These are phyloP conservation scores for Dicentrarchus labrax DNA, from an alignment of 2,113 vertebrate genomes.

Conservation along the genomic window DNA sequence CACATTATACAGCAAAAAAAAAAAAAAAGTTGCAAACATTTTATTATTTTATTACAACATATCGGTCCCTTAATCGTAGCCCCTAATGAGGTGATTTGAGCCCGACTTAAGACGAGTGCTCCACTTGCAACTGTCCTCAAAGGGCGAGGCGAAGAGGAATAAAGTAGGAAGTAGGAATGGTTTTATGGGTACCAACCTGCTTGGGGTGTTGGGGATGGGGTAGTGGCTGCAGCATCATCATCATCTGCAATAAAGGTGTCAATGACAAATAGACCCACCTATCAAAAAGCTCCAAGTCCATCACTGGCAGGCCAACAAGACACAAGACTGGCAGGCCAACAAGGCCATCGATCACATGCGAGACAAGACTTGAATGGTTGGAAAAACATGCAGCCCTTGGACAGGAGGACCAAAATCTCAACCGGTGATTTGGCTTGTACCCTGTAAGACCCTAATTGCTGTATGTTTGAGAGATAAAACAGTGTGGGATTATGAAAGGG, in stretches of 20 bases:
- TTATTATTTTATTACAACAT: too few species aligned
- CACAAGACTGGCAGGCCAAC: constrained; percentile 47
- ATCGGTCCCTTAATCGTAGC: neutral
- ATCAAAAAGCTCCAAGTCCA: constrained; percentile 75
- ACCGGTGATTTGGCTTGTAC: neutral
- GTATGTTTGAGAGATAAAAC: constrained; percentile 2
- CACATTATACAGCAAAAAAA: neutral
- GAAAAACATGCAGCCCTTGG: constrained; percentile 47
- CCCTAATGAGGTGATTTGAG: neutral
- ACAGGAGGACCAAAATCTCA: constrained; percentile 25
- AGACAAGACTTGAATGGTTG: constrained; percentile 28
- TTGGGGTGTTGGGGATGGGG: constrained; percentile 77
- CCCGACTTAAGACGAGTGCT: neutral
- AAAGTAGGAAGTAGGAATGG: constrained; percentile 29
- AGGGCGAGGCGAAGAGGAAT: neutral
- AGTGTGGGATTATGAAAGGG: neutral
- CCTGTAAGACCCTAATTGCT: constrained; percentile 8
- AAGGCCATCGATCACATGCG: constrained; percentile 61
- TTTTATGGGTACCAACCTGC: constrained; percentile 83
- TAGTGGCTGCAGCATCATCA: constrained; percentile 74
- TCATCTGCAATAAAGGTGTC: constrained; percentile 86
- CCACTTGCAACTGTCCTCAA: constrained; percentile 3
- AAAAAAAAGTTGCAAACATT: too few species aligned
- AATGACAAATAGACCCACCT: constrained; percentile 82
- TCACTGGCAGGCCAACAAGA: constrained; percentile 64